Conservation (phyloP, 2,888 invertebrate genomes). For the Polyommatus icarus region DNA sequence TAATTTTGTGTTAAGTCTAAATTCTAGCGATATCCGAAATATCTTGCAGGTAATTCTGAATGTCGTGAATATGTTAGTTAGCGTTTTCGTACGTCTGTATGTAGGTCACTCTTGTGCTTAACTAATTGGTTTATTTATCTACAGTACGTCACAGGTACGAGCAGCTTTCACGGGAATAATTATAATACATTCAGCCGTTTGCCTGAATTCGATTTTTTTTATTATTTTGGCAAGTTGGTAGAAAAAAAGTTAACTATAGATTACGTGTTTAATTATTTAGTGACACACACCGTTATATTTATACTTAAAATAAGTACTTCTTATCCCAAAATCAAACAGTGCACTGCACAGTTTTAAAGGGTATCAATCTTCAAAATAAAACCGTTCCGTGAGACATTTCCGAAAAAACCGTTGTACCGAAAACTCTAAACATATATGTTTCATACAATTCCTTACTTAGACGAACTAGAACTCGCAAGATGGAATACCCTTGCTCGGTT, state of each 20-base stretch:
- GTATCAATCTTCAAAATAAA: not conserved
- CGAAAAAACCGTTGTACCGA: not conserved
- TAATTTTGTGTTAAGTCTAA: not conserved
- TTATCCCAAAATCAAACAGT: no score
- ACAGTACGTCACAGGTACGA: not conserved
- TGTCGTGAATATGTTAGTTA: not conserved
- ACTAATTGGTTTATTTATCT: constrained; percentile 20
- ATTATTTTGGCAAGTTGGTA: not conserved
- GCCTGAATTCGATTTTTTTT: not conserved
- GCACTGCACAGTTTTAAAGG: no score
- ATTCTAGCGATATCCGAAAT: not conserved
- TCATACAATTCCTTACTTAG: constrained; percentile 17
- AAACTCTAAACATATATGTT: constrained; percentile 14
- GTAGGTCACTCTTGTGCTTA: not conserved
- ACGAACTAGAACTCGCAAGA: constrained; percentile 46
- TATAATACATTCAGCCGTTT: not conserved
- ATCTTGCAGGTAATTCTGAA: not conserved
- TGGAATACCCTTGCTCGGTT: constrained; percentile 46
- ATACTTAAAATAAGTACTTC: no score
- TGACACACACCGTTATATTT: not conserved
- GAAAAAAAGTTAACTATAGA: not conserved
- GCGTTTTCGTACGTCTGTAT: not conserved
- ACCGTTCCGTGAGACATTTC: not conserved
- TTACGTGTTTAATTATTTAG: not conserved
- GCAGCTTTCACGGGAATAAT: not conserved